Evolutionary conservation across 2,797 vertebrate genomes (phyloP), one percentile per base, ranked within the genome.

Genomic region (Molossus alvarezi): DNA sequence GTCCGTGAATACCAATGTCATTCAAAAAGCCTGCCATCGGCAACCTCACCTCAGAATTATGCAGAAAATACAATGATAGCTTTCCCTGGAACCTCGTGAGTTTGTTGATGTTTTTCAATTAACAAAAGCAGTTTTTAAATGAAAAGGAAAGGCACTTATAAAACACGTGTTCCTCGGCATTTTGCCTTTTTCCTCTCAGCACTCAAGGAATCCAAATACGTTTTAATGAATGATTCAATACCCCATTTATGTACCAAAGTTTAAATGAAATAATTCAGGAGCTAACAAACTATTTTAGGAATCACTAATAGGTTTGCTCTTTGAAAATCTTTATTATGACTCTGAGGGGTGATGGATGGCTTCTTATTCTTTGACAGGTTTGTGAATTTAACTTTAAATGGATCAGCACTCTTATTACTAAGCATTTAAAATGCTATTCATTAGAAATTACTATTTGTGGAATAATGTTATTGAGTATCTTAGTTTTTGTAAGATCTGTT

Each of bases 51-150:
- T 98, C 90, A 87, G 94, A 98, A 97, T 97, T 98, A 97, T 89
- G 90, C 98, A 96, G 97, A 97, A 97, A 98, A 97, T 97, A 95
- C 90, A 97, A 82, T 98, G 96, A 95, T 83, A 97, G 96, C 62
- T 98, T 96, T 94, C 95, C 94, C 87, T 95, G 82, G 92, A 97
- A 87, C 97, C 88, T 94, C 93, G 96, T 69, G 12, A 97, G 95
- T 97, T 97, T 98, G 95, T 97, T 98, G 96, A 93, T 97, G 91
- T 94, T 98, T 98, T 97, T 96, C 87, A 98, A 95, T 98, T 98
- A 98, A 98, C 89, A 58, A 98, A 98, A 88, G 45, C 77, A 94
- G 65, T 95, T 20, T 41, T 96, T 95, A 96, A 98, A 95, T 97
- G 95, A 98, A 96, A 96, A 97, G 93, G 97, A 96, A 76, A 93